phyloP scores from a whole-genome alignment of 2,113 vertebrate species.

The Brienomyrus brachyistius region DNA sequence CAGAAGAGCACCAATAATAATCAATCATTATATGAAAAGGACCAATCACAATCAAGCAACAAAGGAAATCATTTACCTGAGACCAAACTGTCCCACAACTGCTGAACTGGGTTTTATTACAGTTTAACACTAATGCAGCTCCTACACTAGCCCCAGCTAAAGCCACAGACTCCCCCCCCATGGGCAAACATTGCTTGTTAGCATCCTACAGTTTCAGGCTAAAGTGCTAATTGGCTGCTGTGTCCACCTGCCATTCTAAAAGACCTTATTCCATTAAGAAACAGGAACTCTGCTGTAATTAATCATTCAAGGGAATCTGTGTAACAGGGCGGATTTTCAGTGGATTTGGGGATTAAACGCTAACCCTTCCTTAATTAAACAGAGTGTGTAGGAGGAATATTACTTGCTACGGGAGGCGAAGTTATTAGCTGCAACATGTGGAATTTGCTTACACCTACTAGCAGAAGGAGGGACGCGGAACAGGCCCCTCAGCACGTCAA shows the following conservation, averaged over 20 bases:
- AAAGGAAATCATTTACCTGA: neutral
- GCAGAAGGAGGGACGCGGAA: neutral
- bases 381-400: neutral
- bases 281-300: neutral
- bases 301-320: slow-evolving; percentile 23
- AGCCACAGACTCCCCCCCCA: slow-evolving; percentile 16
- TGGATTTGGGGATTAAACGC: slow-evolving; percentile 15
- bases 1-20: neutral
- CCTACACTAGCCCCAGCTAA: neutral
- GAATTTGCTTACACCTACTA: neutral
- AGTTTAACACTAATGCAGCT: neutral
- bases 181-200: slow-evolving; percentile 19
- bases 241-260: slow-evolving; percentile 6
- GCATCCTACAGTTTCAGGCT: neutral
- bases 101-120: neutral
- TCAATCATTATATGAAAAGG: neutral
- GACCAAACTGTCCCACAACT: neutral
- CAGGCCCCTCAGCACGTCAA: neutral
- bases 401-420: neutral
- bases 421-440: neutral
- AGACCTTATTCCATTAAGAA: slow-evolving; percentile 11
- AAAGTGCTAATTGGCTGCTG: neutral
- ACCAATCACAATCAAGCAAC: neutral
- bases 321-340: neutral
- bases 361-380: slow-evolving; percentile 18